A percentile compares a stretch with the other conserved stretches of the same genome.
Conservation (phyloP, 2,797 vertebrate genomes). For the Chiropotes sagulatus region DNA sequence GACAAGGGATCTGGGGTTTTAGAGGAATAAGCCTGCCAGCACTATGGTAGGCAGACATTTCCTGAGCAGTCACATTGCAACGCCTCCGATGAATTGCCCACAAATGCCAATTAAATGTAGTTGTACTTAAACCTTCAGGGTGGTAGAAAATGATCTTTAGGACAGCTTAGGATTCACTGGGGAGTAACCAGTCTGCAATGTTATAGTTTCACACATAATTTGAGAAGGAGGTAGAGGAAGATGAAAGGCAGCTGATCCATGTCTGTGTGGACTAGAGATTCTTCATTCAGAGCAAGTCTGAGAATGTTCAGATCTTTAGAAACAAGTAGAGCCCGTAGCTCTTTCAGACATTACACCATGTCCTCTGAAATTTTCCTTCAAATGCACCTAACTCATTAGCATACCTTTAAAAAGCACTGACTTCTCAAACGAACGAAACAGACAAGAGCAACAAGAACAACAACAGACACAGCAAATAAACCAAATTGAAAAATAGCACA, state of each 20-base stretch:
- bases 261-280: background rate
- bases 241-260: constrained; percentile 21
- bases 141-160: constrained; percentile 62
- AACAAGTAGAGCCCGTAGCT: background rate
- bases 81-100: constrained; percentile 2
- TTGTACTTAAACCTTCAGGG: constrained; percentile 60
- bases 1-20: constrained; percentile 61
- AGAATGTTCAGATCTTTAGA: constrained; percentile 24
- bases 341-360: constrained; percentile 5
- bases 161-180: constrained; percentile 44
- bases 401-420: background rate
- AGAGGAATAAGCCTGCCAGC: constrained; percentile 23
- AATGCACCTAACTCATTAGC: background rate
- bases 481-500: background rate
- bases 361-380: constrained; percentile 24
- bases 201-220: constrained; percentile 48
- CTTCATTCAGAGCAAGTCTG: background rate
- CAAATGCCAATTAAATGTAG: constrained; percentile 56
- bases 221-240: constrained; percentile 33
- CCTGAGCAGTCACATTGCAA: constrained; percentile 50
- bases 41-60: constrained; percentile 58
- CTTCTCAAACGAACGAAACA: constrained; percentile 41
- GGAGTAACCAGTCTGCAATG: background rate
- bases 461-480: background rate
- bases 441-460: background rate